Evolutionary conservation across 30 jellyfish, hydroid and myxozoan genomes (phyloP).

Genomic region (Aurelia coerulea): DNA sequence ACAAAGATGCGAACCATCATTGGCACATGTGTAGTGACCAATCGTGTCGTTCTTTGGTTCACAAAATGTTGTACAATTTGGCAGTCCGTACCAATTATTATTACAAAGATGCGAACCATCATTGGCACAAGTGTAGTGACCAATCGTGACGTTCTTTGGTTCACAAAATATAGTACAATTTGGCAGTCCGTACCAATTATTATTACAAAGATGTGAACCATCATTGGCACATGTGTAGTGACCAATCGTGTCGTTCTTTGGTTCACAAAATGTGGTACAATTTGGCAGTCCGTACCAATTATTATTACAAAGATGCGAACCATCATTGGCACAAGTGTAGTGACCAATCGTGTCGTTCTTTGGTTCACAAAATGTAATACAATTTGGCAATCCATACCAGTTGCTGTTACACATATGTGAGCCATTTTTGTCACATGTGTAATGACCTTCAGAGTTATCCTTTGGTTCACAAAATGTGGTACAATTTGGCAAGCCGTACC

Average conservation of each 20-base stretch:
- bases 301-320: slow-evolving; percentile 28
- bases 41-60: slow-evolving; percentile 5
- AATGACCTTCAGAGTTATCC: not conserved
- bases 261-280: slow-evolving; percentile 21
- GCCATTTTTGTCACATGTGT: not conserved
- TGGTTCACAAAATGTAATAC: slow-evolving; percentile 57
- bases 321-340: slow-evolving; percentile 34
- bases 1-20: slow-evolving; percentile 44
- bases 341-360: slow-evolving; percentile 33
- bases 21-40: slow-evolving; percentile 56
- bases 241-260: slow-evolving; percentile 33
- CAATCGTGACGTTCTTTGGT: slow-evolving; percentile 16
- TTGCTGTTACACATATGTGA: not conserved
- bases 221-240: slow-evolving; percentile 36
- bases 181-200: slow-evolving; percentile 29
- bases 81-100: slow-evolving; percentile 20
- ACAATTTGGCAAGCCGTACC: slow-evolving; percentile 49
- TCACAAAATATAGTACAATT: slow-evolving; percentile 22
- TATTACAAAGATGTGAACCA: slow-evolving; percentile 44
- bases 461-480: slow-evolving; percentile 47
- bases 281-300: slow-evolving; percentile 35
- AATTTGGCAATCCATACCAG: slow-evolving; percentile 26
- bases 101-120: slow-evolving; percentile 46
- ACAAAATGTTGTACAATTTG: slow-evolving; percentile 34
- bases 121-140: slow-evolving; percentile 45